These are phyloP conservation scores for Pygocentrus nattereri DNA, from an alignment of 2,797 vertebrate genomes.

Conservation along the genomic window DNA sequence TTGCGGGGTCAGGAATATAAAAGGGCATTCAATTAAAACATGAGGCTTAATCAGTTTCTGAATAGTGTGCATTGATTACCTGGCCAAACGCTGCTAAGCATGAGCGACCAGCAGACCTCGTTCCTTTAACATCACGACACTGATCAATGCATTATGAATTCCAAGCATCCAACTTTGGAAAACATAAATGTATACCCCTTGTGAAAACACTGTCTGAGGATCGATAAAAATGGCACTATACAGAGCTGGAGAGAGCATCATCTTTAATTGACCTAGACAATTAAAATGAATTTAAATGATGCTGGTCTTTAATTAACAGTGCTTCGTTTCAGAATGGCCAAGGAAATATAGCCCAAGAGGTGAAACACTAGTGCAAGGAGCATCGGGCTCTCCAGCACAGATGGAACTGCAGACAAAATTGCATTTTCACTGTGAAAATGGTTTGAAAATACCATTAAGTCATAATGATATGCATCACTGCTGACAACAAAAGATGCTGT, in stretches of 20 bases:
- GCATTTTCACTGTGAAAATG: not conserved
- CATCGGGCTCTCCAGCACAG: constrained; percentile 1
- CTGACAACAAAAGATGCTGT: not conserved
- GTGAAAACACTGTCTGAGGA: constrained; percentile 70
- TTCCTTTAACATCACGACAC: constrained; percentile 62
- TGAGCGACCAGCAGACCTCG: constrained; percentile 60
- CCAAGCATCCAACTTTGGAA: constrained; percentile 69
- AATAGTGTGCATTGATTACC: constrained; percentile 71
- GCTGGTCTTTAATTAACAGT: constrained; percentile 68
- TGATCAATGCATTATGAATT: constrained; percentile 82
- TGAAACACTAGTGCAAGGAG: not conserved
- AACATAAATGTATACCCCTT: constrained; percentile 74
- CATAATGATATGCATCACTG: not conserved
- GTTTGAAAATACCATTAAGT: not conserved
- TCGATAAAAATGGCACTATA: constrained; percentile 78
- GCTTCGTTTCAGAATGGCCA: constrained; percentile 60
- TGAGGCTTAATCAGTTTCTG: constrained; percentile 60
- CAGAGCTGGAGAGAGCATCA: constrained; percentile 70
- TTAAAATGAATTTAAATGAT: constrained; percentile 73
- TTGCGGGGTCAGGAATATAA: constrained; percentile 55
- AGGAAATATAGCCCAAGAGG: constrained; percentile 36
- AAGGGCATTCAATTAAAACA: constrained; percentile 63
- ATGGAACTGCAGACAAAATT: not conserved
- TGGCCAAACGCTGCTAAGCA: constrained; percentile 58
- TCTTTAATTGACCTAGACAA: constrained; percentile 76